phyloP scores from a whole-genome alignment of 1,140 invertebrate genomes.

The Wiebesia pumilae region DNA sequence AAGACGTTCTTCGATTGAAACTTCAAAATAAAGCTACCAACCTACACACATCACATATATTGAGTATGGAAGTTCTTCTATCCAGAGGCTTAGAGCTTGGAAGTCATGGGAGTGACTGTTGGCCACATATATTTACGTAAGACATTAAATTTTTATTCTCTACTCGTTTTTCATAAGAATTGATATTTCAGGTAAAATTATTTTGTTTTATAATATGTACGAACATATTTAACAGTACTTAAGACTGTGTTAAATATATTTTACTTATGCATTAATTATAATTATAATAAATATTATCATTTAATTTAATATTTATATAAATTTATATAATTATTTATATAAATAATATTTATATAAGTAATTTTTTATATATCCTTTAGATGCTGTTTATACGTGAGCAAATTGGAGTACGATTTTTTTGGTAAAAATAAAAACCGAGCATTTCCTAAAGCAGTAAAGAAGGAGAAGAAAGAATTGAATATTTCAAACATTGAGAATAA shows the following conservation, averaged over 20 bases:
- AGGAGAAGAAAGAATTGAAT: constrained; percentile 71
- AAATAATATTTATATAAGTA: too few species aligned
- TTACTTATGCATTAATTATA: too few species aligned
- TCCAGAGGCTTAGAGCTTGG: constrained; percentile 89
- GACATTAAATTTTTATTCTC: constrained; percentile 4
- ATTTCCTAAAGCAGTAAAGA: constrained; percentile 70
- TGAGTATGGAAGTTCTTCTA: constrained; percentile 91
- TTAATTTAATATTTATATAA: too few species aligned
- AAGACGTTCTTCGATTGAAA: constrained; percentile 71
- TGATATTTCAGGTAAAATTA: too few species aligned
- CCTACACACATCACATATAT: constrained; percentile 87
- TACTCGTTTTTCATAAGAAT: too few species aligned
- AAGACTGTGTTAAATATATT: too few species aligned
- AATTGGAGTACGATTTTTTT: constrained; percentile 90
- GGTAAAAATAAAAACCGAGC: constrained; percentile 78
- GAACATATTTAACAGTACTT: too few species aligned
- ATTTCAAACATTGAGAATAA: constrained; percentile 61
- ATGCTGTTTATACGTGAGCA: constrained; percentile 91
- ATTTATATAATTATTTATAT: too few species aligned
- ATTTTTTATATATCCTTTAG: constrained; percentile 59
- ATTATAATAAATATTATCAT: background rate
- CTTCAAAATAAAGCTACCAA: constrained; percentile 79
- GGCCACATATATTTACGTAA: constrained; percentile 94
- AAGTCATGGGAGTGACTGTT: constrained; percentile 92
- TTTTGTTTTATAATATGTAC: too few species aligned